phyloP scores from a whole-genome alignment of 2,797 vertebrate genomes.

The Parauchenoglanis punctatus region DNA sequence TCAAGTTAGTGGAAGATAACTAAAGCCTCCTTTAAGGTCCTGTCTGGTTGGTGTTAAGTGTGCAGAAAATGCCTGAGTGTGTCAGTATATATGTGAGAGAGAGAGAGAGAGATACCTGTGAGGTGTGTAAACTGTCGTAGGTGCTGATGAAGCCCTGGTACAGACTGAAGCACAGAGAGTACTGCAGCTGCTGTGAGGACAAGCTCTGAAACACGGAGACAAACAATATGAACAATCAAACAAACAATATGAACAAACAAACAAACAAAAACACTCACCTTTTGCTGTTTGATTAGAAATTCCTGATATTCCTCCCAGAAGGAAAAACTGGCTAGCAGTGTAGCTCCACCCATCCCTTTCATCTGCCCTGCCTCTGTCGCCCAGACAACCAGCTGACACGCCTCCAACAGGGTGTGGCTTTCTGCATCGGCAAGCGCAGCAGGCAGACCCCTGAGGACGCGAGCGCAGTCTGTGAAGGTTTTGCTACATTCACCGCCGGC shows the following conservation, averaged over 20 bases:
- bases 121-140: constrained; percentile 77
- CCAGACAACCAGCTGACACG: constrained; percentile 77
- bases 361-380: constrained; percentile 68
- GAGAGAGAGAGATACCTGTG: constrained; percentile 74
- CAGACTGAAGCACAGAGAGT: constrained; percentile 77
- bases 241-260: background rate
- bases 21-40: background rate
- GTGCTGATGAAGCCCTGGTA: constrained; percentile 77
- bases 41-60: background rate
- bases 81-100: background rate
- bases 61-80: background rate
- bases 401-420: constrained; percentile 74
- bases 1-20: background rate
- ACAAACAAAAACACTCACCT: constrained; percentile 66
- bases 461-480: constrained; percentile 71
- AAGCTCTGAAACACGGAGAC: constrained; percentile 34
- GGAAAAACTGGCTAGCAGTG: constrained; percentile 69
- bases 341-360: constrained; percentile 63
- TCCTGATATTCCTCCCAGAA: constrained; percentile 79
- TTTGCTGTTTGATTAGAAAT: constrained; percentile 65
- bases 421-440: constrained; percentile 48
- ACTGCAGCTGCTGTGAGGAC: constrained; percentile 69
- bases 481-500: constrained; percentile 46
- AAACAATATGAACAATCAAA: background rate
- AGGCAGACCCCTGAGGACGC: constrained; percentile 63